Conservation (phyloP, 2,888 invertebrate species). For the Elaeidobius kamerunicus region DNA sequence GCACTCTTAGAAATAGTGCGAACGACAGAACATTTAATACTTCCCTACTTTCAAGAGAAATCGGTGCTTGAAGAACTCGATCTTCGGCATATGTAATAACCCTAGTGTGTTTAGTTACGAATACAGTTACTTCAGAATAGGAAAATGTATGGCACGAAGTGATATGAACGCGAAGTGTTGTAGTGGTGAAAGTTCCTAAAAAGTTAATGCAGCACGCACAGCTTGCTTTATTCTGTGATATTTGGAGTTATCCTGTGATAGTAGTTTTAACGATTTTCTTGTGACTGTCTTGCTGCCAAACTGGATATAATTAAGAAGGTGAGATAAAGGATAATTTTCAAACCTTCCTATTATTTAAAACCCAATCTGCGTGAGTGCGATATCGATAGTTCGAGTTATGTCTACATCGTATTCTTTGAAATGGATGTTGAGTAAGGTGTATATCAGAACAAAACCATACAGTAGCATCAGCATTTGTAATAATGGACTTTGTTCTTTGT, state of each 20-base stretch:
- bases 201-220: slow-evolving; percentile 5
- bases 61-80: slow-evolving; percentile 8
- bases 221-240: slow-evolving; percentile 13
- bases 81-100: slow-evolving; percentile 7
- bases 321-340: slow-evolving; percentile 5
- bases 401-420: no score
- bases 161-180: neutral
- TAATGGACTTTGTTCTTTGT: no score
- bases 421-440: no score
- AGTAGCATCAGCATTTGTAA: no score
- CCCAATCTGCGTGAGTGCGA: no score
- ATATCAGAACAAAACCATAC: no score
- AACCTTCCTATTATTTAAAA: no score
- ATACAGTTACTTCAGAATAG: neutral
- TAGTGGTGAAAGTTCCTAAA: slow-evolving; percentile 22
- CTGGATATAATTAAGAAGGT: slow-evolving; percentile 29
- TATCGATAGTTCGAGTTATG: no score
- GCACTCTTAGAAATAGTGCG: slow-evolving; percentile 8
- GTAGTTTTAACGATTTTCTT: slow-evolving; percentile 15
- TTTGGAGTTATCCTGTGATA: slow-evolving; percentile 20
- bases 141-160: slow-evolving; percentile 8
- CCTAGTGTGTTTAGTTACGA: neutral
- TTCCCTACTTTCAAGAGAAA: slow-evolving; percentile 7
- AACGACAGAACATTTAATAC: slow-evolving; percentile 5
- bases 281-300: slow-evolving; percentile 19